Base-by-base conservation (phyloP, 2,797 vertebrate genomes). In the Tadarida brasiliensis region DNA sequence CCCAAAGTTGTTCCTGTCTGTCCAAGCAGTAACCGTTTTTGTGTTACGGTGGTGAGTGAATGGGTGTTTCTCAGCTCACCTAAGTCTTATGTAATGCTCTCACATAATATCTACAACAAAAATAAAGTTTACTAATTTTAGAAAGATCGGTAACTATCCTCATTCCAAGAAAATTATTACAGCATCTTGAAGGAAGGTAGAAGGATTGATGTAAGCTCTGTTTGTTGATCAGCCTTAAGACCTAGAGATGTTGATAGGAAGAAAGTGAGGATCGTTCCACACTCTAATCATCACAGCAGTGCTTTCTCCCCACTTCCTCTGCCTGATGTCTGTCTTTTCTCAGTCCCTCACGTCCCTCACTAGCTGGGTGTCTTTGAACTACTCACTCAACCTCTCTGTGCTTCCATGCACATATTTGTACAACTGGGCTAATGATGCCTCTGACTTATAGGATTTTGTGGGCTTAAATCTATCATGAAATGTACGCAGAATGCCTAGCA, bases 321-420 rank as follows among this genome's bases (percentile, higher is more conserved):
- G 1, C 16, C 47, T 24, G 11, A 20, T 49, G 14, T 61, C 12
- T 15, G 7, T 63, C 20, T 30, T 35, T 73, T 17, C 39, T 54
- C 22, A 80, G 71, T 26, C 35, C 6, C 26, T 68, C 26, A 26
- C 3, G 71, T 26, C 35, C 6, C 26, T 68, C 26, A 26, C 3
- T 26, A 12, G 44, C 73, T 95, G 24, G 81, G 73, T 81, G 47
- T 71, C 51, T 44, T 28, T 77, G 19, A 51, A 20, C 56, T 30
- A 7, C 71, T 86, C 82, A 30, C 16, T 85, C 47, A 77, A 22
- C 30, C n/a, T 94, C 44, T 95, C 51, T 95, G 20, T 82, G 61
- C 28, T 56, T 63, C 33, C 15, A 26, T 33, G 49, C 67, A 28
- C 71, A 63, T 78, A 24, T 80, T 90, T 65, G 7, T 51, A 86